Percentiles rank a stretch among this genome's conserved stretches.
Evolutionary conservation across 2,797 vertebrate genomes (phyloP).

Genomic region (Darevskia nairensis): DNA sequence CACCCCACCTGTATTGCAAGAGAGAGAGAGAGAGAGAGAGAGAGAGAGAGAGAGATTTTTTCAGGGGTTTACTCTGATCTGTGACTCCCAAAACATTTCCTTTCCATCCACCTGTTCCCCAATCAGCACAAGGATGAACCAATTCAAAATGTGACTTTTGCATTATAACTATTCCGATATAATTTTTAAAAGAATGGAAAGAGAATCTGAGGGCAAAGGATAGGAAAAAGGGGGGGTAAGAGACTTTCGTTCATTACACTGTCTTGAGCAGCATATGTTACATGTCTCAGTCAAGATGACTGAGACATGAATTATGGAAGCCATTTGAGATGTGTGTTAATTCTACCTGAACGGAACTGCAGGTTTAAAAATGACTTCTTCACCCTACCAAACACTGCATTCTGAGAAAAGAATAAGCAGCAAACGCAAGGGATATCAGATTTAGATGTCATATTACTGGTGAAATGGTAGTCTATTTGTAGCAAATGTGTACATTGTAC

Average conservation of each 20-base stretch:
- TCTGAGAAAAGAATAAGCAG: background rate
- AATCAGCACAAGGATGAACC: background rate
- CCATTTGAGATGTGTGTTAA: conserved; percentile 31
- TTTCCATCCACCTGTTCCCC: background rate
- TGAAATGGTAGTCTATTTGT: background rate
- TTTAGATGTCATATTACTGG: conserved; percentile 6
- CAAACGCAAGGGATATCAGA: conserved; percentile 2
- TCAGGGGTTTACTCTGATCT: background rate
- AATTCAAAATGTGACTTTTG: background rate
- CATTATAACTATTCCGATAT: background rate
- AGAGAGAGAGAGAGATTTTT: background rate
- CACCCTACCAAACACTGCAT: background rate
- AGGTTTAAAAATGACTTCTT: conserved; percentile 43
- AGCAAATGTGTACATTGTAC: background rate
- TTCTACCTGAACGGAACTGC: conserved; percentile 42
- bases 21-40: too few relatives aligned
- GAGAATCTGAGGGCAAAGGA: conserved; percentile 2
- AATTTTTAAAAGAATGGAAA: background rate
- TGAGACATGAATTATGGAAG: conserved; percentile 33
- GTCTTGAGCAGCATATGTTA: conserved; percentile 13
- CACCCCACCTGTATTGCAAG: background rate
- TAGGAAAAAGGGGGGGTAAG: background rate
- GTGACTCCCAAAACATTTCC: background rate
- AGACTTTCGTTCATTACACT: conserved; percentile 24
- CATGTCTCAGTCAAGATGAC: conserved; percentile 31